These are phyloP conservation scores for Huso huso DNA, from an alignment of 2,797 vertebrate genomes.

Conservation along the genomic window DNA sequence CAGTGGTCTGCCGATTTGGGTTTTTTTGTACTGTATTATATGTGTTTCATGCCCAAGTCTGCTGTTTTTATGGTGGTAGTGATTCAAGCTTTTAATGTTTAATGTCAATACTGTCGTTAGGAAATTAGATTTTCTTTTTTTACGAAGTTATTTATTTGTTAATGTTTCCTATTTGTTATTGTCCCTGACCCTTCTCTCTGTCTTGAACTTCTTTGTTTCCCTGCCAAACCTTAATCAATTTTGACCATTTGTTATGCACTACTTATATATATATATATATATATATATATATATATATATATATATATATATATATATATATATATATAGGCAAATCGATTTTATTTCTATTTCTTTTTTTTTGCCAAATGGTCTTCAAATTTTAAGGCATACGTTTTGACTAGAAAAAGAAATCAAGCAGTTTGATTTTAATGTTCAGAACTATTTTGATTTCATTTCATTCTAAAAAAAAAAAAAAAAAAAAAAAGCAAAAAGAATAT, in stretches of 20 bases:
- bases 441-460: too few relatives aligned
- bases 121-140: constrained; percentile 32
- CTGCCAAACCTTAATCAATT: constrained; percentile 73
- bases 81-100: constrained; percentile 81
- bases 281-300: constrained; percentile 24
- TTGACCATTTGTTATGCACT: constrained; percentile 93
- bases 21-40: constrained; percentile 56
- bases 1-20: constrained; percentile 62
- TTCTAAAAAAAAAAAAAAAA: too few relatives aligned
- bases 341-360: too few relatives aligned
- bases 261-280: constrained; percentile 48
- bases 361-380: constrained; percentile 56
- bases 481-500: too few relatives aligned
- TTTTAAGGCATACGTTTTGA: constrained; percentile 53
- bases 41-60: constrained; percentile 72
- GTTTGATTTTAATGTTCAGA: background rate
- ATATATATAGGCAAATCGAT: constrained; percentile 13
- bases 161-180: constrained; percentile 66
- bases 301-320: constrained; percentile 13
- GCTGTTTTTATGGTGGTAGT: constrained; percentile 73
- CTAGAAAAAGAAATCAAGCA: constrained; percentile 9
- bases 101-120: constrained; percentile 77
- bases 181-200: constrained; percentile 69
- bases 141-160: constrained; percentile 65
- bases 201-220: constrained; percentile 65